Evolutionary conservation across 1,140 invertebrate species (phyloP).

Genomic region (Colletes gigas): DNA sequence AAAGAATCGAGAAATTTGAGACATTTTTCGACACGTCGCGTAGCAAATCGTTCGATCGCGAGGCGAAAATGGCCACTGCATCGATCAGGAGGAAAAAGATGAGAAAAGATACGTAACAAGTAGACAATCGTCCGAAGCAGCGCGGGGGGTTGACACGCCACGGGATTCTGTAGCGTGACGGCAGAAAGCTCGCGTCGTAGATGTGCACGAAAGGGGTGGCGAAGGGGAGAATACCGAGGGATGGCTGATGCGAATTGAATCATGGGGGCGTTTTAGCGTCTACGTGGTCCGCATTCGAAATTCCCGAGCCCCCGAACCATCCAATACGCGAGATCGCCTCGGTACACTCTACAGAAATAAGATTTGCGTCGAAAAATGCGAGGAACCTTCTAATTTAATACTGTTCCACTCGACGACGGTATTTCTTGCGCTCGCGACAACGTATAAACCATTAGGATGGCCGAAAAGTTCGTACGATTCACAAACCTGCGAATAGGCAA

Average conservation of each 20-base stretch:
- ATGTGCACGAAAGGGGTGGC: slow-evolving; percentile 3
- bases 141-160: slow-evolving; percentile 48
- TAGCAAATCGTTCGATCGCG: neutral
- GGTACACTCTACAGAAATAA: slow-evolving; percentile 32
- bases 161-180: slow-evolving; percentile 18
- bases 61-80: neutral
- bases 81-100: neutral
- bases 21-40: neutral
- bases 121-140: slow-evolving; percentile 52
- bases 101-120: slow-evolving; percentile 8
- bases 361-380: slow-evolving; percentile 37
- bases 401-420: neutral
- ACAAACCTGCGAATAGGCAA: too few species aligned
- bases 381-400: slow-evolving; percentile 26
- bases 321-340: slow-evolving; percentile 53
- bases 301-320: slow-evolving; percentile 65
- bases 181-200: slow-evolving; percentile 35
- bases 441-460: neutral
- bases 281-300: slow-evolving; percentile 77
- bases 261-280: slow-evolving; percentile 80
- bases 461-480: too few species aligned
- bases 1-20: too few species aligned
- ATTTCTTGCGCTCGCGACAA: neutral
- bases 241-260: slow-evolving; percentile 80
- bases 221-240: slow-evolving; percentile 26